Conservation (phyloP, 2,113 vertebrate genomes). For the Pangasianodon gigas region DNA sequence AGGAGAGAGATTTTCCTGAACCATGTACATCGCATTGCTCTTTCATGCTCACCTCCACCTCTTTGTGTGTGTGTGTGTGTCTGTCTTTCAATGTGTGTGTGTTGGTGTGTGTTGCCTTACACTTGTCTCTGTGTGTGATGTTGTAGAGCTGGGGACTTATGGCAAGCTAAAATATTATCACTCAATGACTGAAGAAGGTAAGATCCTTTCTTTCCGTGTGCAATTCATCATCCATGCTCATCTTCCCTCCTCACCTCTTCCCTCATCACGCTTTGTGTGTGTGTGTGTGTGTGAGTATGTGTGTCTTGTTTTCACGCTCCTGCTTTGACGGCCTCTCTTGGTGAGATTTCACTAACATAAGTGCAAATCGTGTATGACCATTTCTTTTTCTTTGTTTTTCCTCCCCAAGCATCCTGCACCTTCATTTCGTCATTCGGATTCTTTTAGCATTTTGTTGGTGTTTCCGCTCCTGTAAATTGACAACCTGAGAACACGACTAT, state of each 20-base stretch:
- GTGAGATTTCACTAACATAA: conserved; percentile 77
- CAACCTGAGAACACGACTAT: neutral
- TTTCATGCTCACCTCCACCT: conserved; percentile 30
- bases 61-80: conserved; percentile 19
- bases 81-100: conserved; percentile 32
- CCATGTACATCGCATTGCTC: conserved; percentile 47
- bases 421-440: neutral
- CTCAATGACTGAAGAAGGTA: conserved; percentile 58
- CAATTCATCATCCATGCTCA: conserved; percentile 16
- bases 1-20: neutral
- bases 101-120: conserved; percentile 51
- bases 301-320: conserved; percentile 57
- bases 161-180: conserved; percentile 62
- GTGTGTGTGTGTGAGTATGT: conserved; percentile 9
- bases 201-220: conserved; percentile 37
- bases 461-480: neutral
- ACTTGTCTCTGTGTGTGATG: conserved; percentile 51
- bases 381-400: conserved; percentile 52
- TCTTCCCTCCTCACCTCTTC: conserved; percentile 33
- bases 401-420: neutral
- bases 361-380: conserved; percentile 69
- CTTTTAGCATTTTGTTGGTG: neutral
- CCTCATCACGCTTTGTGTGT: neutral
- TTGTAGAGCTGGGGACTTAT: conserved; percentile 59
- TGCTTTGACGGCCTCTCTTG: conserved; percentile 61